phyloP scores from a whole-genome alignment of 35 echinoderm and acorn worm genomes.

The Heliocidaris erythrogramma region DNA sequence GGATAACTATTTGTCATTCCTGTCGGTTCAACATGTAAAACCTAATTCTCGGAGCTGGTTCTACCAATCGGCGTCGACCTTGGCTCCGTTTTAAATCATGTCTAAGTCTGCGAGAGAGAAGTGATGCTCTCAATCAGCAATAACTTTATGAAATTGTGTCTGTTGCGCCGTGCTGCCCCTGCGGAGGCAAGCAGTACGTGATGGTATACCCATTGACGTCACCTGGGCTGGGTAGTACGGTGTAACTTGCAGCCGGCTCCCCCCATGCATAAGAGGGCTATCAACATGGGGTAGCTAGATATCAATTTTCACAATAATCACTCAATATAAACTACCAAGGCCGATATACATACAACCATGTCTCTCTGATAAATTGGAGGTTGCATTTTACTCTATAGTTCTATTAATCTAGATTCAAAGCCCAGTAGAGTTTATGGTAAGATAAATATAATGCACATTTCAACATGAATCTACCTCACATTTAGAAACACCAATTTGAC shows the following conservation, averaged over 20 bases:
- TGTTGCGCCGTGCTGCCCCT: not conserved
- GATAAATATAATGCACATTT: too few species aligned
- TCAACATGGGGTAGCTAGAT: not conserved
- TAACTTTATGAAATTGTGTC: conserved; percentile 38
- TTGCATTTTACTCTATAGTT: too few species aligned
- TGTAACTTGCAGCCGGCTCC: conserved; percentile 21
- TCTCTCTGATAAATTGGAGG: not conserved
- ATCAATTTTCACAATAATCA: conserved; percentile 14
- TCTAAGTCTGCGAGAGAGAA: conserved; percentile 1
- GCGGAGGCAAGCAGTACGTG: not conserved
- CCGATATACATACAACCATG: not conserved
- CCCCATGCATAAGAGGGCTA: not conserved
- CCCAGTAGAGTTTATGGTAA: too few species aligned
- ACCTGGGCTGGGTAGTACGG: not conserved
- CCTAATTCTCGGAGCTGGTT: not conserved
- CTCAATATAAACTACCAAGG: not conserved
- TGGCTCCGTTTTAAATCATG: conserved; percentile 1
- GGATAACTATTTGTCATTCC: not conserved
- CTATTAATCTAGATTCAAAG: too few species aligned
- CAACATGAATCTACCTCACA: too few species aligned
- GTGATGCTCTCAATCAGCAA: conserved; percentile 25
- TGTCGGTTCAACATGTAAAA: conserved; percentile 10
- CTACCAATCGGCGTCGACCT: not conserved
- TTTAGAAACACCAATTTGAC: not conserved
- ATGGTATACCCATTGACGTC: conserved; percentile 16